Percentiles rank a stretch among this genome's conserved stretches.
phyloP scores from a whole-genome alignment of 2,113 vertebrate species.

The Salvelinus alpinus region DNA sequence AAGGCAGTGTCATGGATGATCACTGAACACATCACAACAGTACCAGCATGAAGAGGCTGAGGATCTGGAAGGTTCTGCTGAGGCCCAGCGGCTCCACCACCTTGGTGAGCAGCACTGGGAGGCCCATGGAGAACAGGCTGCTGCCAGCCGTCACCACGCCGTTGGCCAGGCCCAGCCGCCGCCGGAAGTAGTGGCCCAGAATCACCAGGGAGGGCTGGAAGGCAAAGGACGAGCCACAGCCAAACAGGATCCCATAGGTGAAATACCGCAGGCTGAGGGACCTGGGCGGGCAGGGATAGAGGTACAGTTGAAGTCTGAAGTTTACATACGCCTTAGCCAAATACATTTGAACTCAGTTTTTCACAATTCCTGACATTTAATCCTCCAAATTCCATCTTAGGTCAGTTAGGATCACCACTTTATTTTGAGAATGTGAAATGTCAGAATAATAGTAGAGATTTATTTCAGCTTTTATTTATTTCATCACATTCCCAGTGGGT shows the following conservation, averaged over 20 bases:
- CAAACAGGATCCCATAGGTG: slow-evolving; percentile 93
- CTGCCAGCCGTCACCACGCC: slow-evolving; percentile 92
- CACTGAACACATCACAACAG: no score
- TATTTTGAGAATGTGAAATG: no score
- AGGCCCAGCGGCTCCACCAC: slow-evolving; percentile 84
- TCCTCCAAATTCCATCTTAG: no score
- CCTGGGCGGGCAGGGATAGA: slow-evolving; percentile 70
- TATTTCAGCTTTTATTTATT: no score
- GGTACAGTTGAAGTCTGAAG: no score
- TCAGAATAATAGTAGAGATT: no score
- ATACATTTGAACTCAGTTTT: no score
- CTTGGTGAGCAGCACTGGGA: slow-evolving; percentile 89
- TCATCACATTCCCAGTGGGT: no score
- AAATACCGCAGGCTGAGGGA: slow-evolving; percentile 92
- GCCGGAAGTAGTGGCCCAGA: slow-evolving; percentile 96
- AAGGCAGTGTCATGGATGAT: no score
- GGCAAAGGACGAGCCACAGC: slow-evolving; percentile 93
- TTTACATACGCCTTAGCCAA: no score
- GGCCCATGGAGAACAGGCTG: slow-evolving; percentile 92
- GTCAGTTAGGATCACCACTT: no score
- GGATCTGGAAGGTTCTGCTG: slow-evolving; percentile 89
- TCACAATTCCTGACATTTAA: no score
- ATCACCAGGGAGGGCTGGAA: slow-evolving; percentile 97
- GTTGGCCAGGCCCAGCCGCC: slow-evolving; percentile 89
- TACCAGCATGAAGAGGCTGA: slow-evolving; percentile 92